These are phyloP conservation scores for Tragelaphus imberbis DNA, from an alignment of 2,113 vertebrate species.

Conservation along the genomic window DNA sequence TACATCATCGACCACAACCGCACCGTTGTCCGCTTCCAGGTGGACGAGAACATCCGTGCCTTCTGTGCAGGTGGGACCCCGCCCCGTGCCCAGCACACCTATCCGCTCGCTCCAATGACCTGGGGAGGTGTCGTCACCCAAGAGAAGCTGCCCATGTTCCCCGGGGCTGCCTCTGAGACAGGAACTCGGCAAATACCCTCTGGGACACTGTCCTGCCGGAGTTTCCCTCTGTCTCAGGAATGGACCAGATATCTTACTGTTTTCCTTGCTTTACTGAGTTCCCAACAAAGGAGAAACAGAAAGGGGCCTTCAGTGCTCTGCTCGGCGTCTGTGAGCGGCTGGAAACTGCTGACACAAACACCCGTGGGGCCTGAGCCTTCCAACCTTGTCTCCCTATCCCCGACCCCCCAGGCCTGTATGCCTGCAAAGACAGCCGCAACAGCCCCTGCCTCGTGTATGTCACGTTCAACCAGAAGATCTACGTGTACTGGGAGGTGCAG, in stretches of 20 bases:
- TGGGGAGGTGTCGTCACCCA: not conserved
- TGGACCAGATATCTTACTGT: not conserved
- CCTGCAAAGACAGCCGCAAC: conserved; percentile 92
- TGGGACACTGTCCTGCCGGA: not conserved
- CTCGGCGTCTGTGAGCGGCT: rapidly evolving
- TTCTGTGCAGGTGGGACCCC: conserved; percentile 92
- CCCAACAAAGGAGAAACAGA: not conserved
- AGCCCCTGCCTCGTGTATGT: conserved; percentile 96
- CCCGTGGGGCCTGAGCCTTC: not conserved
- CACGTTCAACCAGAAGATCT: conserved; percentile 96
- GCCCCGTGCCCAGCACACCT: rapidly evolving
- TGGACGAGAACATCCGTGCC: conserved; percentile 97
- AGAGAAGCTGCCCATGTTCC: not conserved
- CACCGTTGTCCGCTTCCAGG: conserved; percentile 94
- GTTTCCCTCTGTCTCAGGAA: not conserved
- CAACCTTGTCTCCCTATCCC: not conserved
- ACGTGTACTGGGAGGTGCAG: conserved; percentile 95
- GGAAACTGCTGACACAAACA: not conserved
- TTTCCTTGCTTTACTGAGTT: not conserved
- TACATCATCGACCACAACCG: conserved; percentile 97
- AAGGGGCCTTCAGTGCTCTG: not conserved
- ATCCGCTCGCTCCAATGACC: not conserved
- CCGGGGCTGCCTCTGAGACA: not conserved
- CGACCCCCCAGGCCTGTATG: conserved; percentile 87
- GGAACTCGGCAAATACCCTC: not conserved